phyloP scores from a whole-genome alignment of 2,113 vertebrate genomes.

The Stigmatopora argus region DNA sequence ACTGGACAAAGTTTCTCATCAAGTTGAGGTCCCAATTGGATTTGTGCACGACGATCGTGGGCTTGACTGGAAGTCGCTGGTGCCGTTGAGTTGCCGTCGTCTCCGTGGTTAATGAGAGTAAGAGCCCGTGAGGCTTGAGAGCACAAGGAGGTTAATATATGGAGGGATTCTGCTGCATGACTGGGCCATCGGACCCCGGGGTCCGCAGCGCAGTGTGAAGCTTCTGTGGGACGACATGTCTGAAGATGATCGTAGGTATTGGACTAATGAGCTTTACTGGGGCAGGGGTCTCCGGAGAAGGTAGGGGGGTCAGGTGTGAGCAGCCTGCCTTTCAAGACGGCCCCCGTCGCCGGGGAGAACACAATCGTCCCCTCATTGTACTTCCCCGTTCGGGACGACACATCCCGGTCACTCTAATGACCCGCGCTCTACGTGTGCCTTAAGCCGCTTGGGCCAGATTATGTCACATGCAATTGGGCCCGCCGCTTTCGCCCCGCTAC shows the following conservation, averaged over 20 bases:
- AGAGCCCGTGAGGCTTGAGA: slow-evolving; percentile 48
- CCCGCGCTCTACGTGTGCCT: slow-evolving; percentile 62
- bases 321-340: slow-evolving; percentile 47
- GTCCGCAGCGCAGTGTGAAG: slow-evolving; percentile 58
- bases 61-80: not conserved
- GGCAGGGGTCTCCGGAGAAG: slow-evolving; percentile 59
- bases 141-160: slow-evolving; percentile 64
- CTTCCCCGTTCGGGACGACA: slow-evolving; percentile 59
- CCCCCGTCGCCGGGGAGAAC: slow-evolving; percentile 55
- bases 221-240: slow-evolving; percentile 68
- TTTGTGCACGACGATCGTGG: not conserved
- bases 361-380: slow-evolving; percentile 62
- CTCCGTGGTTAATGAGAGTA: slow-evolving; percentile 39
- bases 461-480: slow-evolving; percentile 70
- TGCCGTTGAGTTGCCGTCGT: not conserved
- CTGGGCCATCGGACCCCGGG: slow-evolving; percentile 60
- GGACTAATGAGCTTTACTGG: slow-evolving; percentile 74
- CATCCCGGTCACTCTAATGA: slow-evolving; percentile 63
- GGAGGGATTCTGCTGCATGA: slow-evolving; percentile 68
- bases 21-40: not conserved
- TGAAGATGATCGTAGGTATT: slow-evolving; percentile 72
- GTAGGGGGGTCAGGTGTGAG: slow-evolving; percentile 57
- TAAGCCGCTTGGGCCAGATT: slow-evolving; percentile 72
- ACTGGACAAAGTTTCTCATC: too few relatives aligned
- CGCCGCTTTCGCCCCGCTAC: slow-evolving; percentile 51